Percentiles rank a stretch among this genome's conserved stretches.
Evolutionary conservation across 2,888 invertebrate genomes (phyloP).

Genomic region (Gibbula magus): DNA sequence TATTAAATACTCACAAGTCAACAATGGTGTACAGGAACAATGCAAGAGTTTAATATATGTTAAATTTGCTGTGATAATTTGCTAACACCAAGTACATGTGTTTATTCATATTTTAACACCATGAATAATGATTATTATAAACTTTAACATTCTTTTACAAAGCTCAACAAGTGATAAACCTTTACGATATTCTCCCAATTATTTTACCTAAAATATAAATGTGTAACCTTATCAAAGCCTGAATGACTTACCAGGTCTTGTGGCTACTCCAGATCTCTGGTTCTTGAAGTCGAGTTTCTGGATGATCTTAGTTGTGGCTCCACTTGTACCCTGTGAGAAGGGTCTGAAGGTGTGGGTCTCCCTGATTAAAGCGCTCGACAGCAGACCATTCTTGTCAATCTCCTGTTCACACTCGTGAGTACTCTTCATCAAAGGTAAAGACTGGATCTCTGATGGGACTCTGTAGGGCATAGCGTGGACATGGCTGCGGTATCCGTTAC

Average conservation of each 20-base stretch:
- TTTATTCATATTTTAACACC: too few relatives aligned
- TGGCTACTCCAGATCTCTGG: constrained; percentile 19
- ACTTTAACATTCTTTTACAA: too few relatives aligned
- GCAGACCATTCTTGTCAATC: constrained; percentile 80
- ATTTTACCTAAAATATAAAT: too few relatives aligned
- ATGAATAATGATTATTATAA: too few relatives aligned
- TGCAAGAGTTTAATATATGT: too few relatives aligned
- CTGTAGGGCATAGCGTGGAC: constrained; percentile 70
- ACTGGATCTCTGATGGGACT: constrained; percentile 67
- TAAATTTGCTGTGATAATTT: too few relatives aligned
- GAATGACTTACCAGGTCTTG: constrained; percentile 31
- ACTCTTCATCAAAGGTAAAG: constrained; percentile 75
- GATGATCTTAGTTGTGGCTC: constrained; percentile 75
- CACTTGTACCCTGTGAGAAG: constrained; percentile 79
- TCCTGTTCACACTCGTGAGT: constrained; percentile 81
- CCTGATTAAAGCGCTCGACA: constrained; percentile 81
- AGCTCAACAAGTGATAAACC: too few relatives aligned
- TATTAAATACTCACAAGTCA: too few relatives aligned
- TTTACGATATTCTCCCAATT: too few relatives aligned
- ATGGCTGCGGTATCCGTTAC: constrained; percentile 66
- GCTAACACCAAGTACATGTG: too few relatives aligned
- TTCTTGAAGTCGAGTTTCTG: constrained; percentile 68
- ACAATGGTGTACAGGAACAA: too few relatives aligned
- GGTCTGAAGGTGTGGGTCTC: constrained; percentile 86
- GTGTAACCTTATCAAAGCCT: constrained; percentile 31